phyloP scores from a whole-genome alignment of 2,797 vertebrate species.

The Poecile montanus region DNA sequence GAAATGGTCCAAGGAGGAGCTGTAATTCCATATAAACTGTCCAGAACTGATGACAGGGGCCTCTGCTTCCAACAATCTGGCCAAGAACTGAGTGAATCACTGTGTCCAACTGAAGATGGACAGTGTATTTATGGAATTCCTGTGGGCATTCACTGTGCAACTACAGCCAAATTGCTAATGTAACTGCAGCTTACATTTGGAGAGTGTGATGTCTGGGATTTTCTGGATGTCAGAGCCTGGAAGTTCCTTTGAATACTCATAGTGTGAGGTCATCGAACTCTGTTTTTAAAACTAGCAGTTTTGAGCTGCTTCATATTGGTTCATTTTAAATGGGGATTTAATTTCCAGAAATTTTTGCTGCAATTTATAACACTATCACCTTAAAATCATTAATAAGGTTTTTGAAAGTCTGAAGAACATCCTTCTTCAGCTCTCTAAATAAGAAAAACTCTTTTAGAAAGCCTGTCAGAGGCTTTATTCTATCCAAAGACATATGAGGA shows the following conservation, averaged over 20 bases:
- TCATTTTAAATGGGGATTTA: background rate
- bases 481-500: background rate
- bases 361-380: background rate
- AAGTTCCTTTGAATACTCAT: background rate
- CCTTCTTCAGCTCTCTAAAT: background rate
- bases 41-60: constrained; percentile 69
- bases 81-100: constrained; percentile 50
- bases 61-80: constrained; percentile 68
- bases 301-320: background rate
- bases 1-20: constrained; percentile 76
- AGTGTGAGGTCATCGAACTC: background rate
- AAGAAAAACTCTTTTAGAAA: background rate
- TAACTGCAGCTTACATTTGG: constrained; percentile 33
- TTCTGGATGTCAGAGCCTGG: background rate
- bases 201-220: constrained; percentile 22
- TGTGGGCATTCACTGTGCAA: constrained; percentile 44
- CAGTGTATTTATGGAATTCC: constrained; percentile 49
- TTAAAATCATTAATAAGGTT: background rate
- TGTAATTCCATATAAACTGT: constrained; percentile 76
- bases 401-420: background rate
- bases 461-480: background rate
- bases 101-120: constrained; percentile 52
- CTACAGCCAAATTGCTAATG: constrained; percentile 64
- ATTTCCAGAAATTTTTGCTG: background rate
- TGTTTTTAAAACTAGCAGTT: background rate